Base-by-base conservation (phyloP, 2,888 invertebrate species). In the Eupithecia insigniata region DNA sequence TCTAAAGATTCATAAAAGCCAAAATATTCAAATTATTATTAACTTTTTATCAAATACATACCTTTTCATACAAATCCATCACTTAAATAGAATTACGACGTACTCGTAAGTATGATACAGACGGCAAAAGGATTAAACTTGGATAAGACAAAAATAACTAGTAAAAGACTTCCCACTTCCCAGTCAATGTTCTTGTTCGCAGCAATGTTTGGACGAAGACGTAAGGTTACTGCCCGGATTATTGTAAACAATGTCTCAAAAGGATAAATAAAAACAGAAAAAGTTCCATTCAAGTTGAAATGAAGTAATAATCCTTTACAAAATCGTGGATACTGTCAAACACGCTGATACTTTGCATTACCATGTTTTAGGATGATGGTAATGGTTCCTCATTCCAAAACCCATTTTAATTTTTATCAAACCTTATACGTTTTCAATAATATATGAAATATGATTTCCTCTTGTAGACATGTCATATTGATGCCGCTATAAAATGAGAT, bases 91-190 rank as follows among this genome's bases (percentile, higher is more conserved):
- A n/a, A n/a, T n/a, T n/a, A n/a, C n/a, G n/a, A n/a, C n/a, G n/a
- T n/a, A n/a, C n/a, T n/a, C n/a, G n/a, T n/a, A n/a, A n/a, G n/a
- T n/a, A 43, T 43, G 6, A 18, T 43, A 43, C 5, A 1, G 16
- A 43, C 43, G 6, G 43, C 43, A 43, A 43, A n/a, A 51, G 14
- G 22, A 22, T 22, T 1, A 51, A 51, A 46, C 46, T n/a, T 46
- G n/a, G 46, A 46, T n/a, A n/a, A 7, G n/a, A 46, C 8, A 46
- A 85, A 89, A 88, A 43, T 6, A 8, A 43, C 1, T n/a, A 87
- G 85, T 84, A 87, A 86, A 91, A 90, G 89, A 90, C 90, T 89
- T 88, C 89, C 90, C 1, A 90, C 90, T 89, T 88, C 89, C 90
- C 1, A 10, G 30, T 28, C 30, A n/a, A 28, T 16, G 58, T 14